Base-by-base conservation (phyloP, 92 coral and sea anemone genomes). In the Palythoa grandis region DNA sequence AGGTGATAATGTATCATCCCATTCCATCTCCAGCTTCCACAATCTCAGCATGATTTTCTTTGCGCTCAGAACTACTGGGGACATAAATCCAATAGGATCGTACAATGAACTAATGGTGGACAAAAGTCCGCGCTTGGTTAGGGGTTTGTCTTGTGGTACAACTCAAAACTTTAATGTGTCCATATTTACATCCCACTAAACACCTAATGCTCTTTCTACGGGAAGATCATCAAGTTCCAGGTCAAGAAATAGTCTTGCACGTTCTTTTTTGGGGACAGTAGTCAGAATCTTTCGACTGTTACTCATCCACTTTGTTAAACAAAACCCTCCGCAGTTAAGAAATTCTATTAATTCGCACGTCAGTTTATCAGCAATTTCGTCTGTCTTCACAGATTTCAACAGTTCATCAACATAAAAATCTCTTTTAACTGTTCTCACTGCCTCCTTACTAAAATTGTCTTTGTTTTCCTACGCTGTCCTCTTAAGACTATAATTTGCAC, bases 391-490 rank as follows among this genome's bases (percentile, higher is more conserved):
- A 88, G 75, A 29, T 29, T 29, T 29, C 1, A 29, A 29, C 35
- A 29, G 1, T 68, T 89, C 92, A 56, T 92, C 92, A 52, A 89
- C 92, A 79, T 89, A 29, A 92, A 78, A 89, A 89, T 89, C 88
- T 23, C 54, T 89, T 50, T 87, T 60, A 39, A 92, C 83, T 91
- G 54, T 86, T 85, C 74, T 89, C 88, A 91, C 87, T 38, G 83
- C 91, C 63, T 89, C 91, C 23, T 77, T 84, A 70, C 78, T 80
- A 86, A 84, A 24, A 29, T 85, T 57, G 22, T 50, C 39, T 71
- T 79, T 91, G 67, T 89, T 85, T 73, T 91, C 88, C 60, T 91
- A 47, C 23, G 88, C 92, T 22, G 91, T 84, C 87, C 76, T 86
- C 87, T 86, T 89, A 63, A 89, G 88, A 79, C 85, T 86, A 52